phyloP scores from a whole-genome alignment of 2,888 invertebrate genomes.

The Sminthurides aquaticus region DNA sequence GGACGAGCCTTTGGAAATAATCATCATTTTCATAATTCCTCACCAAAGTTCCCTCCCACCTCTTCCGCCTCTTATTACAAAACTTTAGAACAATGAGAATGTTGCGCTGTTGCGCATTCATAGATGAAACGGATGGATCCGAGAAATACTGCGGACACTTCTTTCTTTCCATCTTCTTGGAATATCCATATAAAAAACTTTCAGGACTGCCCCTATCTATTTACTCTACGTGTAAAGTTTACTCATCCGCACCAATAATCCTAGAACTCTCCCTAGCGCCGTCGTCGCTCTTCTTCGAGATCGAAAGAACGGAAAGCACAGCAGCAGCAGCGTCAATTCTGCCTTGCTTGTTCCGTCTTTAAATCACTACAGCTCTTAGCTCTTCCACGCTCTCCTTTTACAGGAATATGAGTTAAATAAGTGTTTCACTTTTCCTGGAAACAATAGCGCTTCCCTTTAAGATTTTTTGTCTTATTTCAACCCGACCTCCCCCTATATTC shows the following conservation, averaged over 20 bases:
- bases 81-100: neutral
- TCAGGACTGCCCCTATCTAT: neutral
- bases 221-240: too few species aligned
- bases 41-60: neutral
- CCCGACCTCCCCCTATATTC: neutral
- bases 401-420: too few species aligned
- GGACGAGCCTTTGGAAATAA: neutral
- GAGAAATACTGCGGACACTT: neutral
- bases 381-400: too few species aligned
- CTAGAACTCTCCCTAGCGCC: too few species aligned
- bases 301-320: too few species aligned
- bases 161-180: neutral
- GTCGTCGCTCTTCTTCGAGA: neutral
- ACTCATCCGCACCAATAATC: neutral
- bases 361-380: neutral
- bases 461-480: neutral
- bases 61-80: neutral
- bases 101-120: neutral
- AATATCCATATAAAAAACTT: neutral
- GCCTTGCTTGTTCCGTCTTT: neutral
- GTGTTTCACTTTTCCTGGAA: neutral
- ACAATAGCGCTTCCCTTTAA: neutral
- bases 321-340: neutral
- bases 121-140: too few species aligned
- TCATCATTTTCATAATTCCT: neutral